A percentile compares a stretch with the other conserved stretches of the same genome.
These are phyloP conservation scores for Rhodinocichla rosea DNA, from an alignment of 2,113 vertebrate genomes.

Conservation along the genomic window DNA sequence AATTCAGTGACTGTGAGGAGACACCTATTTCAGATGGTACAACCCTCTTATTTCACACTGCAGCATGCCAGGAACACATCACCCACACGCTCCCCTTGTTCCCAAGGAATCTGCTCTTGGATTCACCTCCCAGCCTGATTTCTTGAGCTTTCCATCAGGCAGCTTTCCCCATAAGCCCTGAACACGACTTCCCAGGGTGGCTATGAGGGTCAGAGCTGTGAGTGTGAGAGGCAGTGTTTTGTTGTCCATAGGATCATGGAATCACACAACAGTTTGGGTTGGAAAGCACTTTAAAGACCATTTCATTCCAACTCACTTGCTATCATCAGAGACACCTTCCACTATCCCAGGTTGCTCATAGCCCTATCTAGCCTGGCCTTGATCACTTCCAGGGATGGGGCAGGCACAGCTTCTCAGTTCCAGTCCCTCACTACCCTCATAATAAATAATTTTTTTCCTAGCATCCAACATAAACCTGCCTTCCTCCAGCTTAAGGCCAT, in stretches of 20 bases:
- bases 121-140: background rate
- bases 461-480: background rate
- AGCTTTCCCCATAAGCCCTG: background rate
- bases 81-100: background rate
- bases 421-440: background rate
- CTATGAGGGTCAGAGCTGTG: background rate
- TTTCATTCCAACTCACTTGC: background rate
- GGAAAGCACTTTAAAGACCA: background rate
- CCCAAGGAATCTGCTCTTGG: background rate
- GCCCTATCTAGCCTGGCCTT: background rate
- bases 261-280: background rate
- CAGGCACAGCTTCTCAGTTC: background rate
- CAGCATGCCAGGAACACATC: background rate
- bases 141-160: background rate
- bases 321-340: background rate
- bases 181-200: rapidly evolving
- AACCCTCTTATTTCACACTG: background rate
- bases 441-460: background rate
- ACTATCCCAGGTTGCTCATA: background rate
- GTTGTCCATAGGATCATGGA: background rate
- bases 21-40: background rate
- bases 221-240: background rate
- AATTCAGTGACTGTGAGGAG: background rate
- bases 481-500: background rate
- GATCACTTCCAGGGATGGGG: background rate